Evolutionary conservation across 2,797 vertebrate genomes (phyloP).

Genomic region (Cryptoprocta ferox): DNA sequence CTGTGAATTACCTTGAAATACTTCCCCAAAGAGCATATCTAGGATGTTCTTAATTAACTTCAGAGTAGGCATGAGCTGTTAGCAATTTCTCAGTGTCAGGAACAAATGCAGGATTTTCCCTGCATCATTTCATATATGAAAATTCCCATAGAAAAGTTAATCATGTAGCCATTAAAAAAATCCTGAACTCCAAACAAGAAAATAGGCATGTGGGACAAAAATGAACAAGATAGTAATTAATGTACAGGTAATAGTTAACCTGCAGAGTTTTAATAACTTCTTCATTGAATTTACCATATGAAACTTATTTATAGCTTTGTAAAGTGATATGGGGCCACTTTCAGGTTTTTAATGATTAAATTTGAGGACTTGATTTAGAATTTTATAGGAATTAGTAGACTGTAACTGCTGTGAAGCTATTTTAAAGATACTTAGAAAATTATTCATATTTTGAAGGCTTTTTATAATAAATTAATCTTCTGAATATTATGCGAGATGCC

Average conservation of each 20-base stretch:
- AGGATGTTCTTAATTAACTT: conserved; percentile 53
- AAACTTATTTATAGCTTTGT: neutral
- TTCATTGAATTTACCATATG: conserved; percentile 27
- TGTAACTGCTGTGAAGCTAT: neutral
- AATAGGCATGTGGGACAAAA: conserved; percentile 5
- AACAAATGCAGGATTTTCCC: conserved; percentile 23
- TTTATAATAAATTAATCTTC: conserved; percentile 39
- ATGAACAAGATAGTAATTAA: neutral
- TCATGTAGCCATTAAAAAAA: conserved; percentile 1
- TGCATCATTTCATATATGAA: neutral
- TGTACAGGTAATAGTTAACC: neutral
- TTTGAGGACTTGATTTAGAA: neutral
- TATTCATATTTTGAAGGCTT: neutral
- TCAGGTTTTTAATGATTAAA: neutral
- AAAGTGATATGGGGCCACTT: neutral
- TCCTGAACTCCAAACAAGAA: neutral
- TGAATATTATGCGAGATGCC: neutral
- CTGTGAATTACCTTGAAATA: neutral
- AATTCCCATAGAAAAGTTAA: neutral
- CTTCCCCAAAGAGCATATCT: neutral
- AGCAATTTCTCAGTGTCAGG: conserved; percentile 41
- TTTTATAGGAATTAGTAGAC: neutral
- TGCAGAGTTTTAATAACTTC: conserved; percentile 4
- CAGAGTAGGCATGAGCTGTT: conserved; percentile 29
- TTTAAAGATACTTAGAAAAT: conserved; percentile 24